Evolutionary conservation across 2,888 invertebrate genomes (phyloP), one percentile per base, ranked within the genome.

Genomic region (Eurytoma californica): DNA sequence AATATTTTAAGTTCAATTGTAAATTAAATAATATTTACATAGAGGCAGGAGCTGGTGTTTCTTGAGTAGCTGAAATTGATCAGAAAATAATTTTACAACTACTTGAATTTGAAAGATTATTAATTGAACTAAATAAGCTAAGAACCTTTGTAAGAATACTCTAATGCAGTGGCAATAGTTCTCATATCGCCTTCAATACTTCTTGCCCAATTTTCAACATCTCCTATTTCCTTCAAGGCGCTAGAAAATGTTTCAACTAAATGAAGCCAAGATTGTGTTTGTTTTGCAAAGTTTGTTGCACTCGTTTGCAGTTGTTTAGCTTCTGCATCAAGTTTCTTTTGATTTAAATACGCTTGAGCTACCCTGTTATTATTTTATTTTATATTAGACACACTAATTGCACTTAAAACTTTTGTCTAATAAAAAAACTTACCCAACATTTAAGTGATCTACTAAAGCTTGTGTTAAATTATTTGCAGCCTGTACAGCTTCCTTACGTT

Each of bases 201-300:
- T 83, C 95, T 94, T 0, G 99, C 97, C 99, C 99, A 99, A 90
- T 98, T 99, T 89, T 99, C 98, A 0, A 98, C 98, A 92, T 99
- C 99, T 0, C 99, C 99, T 74, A 99, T 94, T 92, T 99, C 99
- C 93, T 98, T 96, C 2, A 97, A 91, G 0, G 96, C 95, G 87
- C 95, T 94, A 85, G 96, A 96, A 86, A 97, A 97, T 81, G 94
- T 95, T 89, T 97, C 97, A 0, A 97, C 96, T 70, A 99, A 92
- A 82, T 95, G 95, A n/a, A 98, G 91, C 99, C 99, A 99, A 86
- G 98, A 98, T 83, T 97, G 95, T 0, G 98, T 98, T 90, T 99
- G 98, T 91, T 98, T 98, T 0, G 97, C 95, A 92, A 99, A 98
- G 88, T 97, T 97, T 5, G 96, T 94, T 7, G 98, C 97, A 87